Conservation (phyloP, 2,888 invertebrate genomes). For the Drosophila nr. fundita region DNA sequence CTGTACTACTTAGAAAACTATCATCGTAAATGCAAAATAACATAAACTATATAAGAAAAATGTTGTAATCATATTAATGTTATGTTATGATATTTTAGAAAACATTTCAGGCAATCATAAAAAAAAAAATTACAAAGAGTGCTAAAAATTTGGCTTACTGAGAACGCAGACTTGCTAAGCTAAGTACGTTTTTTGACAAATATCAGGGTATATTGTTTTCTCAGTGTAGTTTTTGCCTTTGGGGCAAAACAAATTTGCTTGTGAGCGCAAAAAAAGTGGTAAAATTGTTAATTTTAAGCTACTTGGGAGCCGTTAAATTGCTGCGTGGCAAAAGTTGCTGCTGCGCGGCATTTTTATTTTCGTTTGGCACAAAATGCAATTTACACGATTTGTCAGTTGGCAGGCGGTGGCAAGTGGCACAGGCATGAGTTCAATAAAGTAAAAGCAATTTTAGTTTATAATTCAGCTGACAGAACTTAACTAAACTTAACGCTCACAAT, state of each 20-base stretch:
- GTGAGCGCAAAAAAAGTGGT: constrained; percentile 67
- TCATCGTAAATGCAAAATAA: background rate
- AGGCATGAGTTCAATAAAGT: constrained; percentile 31
- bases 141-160: background rate
- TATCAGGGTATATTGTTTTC: background rate
- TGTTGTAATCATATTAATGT: fast-evolving
- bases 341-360: constrained; percentile 31
- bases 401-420: constrained; percentile 20
- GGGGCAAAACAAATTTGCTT: constrained; percentile 53
- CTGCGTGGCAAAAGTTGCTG: constrained; percentile 44
- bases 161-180: background rate
- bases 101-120: background rate
- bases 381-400: constrained; percentile 29
- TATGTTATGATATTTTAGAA: background rate
- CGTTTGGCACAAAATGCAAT: constrained; percentile 50
- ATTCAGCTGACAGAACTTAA: constrained; percentile 3
- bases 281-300: constrained; percentile 76
- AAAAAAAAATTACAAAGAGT: background rate
- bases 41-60: background rate
- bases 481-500: constrained; percentile 32
- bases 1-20: background rate
- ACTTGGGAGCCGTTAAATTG: constrained; percentile 46
- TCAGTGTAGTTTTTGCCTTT: background rate
- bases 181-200: background rate
- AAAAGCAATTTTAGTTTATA: constrained; percentile 31